Base-by-base conservation (phyloP, 2,888 invertebrate species). In the Blera fallax region DNA sequence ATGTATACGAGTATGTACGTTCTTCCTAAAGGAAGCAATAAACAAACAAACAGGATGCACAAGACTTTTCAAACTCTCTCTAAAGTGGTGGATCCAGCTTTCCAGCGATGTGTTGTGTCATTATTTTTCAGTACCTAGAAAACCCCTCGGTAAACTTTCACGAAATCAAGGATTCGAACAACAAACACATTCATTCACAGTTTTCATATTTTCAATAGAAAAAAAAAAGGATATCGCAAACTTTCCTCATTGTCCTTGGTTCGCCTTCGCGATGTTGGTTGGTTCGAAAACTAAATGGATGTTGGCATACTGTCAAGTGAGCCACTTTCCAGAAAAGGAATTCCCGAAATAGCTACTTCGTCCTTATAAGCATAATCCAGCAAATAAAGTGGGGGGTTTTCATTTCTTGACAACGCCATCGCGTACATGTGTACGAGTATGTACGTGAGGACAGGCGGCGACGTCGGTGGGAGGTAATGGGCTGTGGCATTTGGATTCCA, bases 261-360 rank as follows among this genome's bases (percentile, higher is more conserved):
- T 40, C 40, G 50, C 10, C 24, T 8, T 24, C 18, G 14, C 14
- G 54, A 65, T 64, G 50, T 16, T 24, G 54, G 34, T 64, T 73
- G 43, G 80, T 50, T 65, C 52, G 27, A 54, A 62, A 40, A 76
- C 76, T 72, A 65, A 80, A 85, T 76, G 79, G 50, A 69, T 80
- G 64, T 69, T 85, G 81, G 81, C 81, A 85, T 37, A 81, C 76
- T 77, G 76, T 85, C 72, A 60, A 72, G 67, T 54, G 72, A 43
- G 50, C 62, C 24, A 64, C 54, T 67, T 72, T 27, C 16, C 6
- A 14, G 7, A 10, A 32, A 58, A 56, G 45, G 37, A 48, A 27
- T 34, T 32, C 45, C 50, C 0, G 21, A 3, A 62, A 60, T 18
- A 74, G 58, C 74, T 81, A 74, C 73, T 48, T 64, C 11, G 14